phyloP scores from a whole-genome alignment of 2,888 invertebrate genomes.

The Nomada hirtipes region DNA sequence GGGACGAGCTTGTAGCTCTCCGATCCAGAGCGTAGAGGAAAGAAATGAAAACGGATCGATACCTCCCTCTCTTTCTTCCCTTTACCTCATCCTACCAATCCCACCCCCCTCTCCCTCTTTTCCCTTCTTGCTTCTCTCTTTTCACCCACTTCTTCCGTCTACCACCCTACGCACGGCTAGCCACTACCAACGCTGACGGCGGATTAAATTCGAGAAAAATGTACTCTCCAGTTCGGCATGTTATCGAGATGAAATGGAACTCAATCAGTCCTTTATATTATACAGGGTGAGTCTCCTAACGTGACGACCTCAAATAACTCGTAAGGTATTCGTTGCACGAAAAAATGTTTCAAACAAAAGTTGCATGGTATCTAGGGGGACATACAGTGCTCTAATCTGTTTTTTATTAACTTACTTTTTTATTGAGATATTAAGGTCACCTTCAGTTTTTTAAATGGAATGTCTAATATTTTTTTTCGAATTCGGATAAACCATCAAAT shows the following conservation, averaged over 20 bases:
- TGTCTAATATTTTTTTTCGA: too few species aligned
- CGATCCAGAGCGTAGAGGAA: slow-evolving; percentile 33
- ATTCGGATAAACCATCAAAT: too few species aligned
- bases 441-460: too few species aligned
- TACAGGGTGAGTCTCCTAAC: too few species aligned
- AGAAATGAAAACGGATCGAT: slow-evolving; percentile 64
- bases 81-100: neutral
- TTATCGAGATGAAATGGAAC: slow-evolving; percentile 57
- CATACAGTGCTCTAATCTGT: too few species aligned
- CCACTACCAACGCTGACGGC: slow-evolving; percentile 32
- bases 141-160: neutral
- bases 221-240: slow-evolving; percentile 13
- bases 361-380: too few species aligned
- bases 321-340: too few species aligned
- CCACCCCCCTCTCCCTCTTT: neutral
- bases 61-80: slow-evolving; percentile 18
- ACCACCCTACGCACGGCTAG: slow-evolving; percentile 15
- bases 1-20: slow-evolving; percentile 41
- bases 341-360: too few species aligned
- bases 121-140: neutral
- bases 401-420: too few species aligned
- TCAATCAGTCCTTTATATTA: slow-evolving; percentile 33
- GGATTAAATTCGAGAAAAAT: slow-evolving; percentile 36
- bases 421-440: too few species aligned
- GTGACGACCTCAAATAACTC: too few species aligned